A percentile compares a stretch with the other conserved stretches of the same genome.
Conservation (phyloP, 30 jellyfish, hydroid and myxozoan genomes). For the Pseudorhiza aurosa region DNA sequence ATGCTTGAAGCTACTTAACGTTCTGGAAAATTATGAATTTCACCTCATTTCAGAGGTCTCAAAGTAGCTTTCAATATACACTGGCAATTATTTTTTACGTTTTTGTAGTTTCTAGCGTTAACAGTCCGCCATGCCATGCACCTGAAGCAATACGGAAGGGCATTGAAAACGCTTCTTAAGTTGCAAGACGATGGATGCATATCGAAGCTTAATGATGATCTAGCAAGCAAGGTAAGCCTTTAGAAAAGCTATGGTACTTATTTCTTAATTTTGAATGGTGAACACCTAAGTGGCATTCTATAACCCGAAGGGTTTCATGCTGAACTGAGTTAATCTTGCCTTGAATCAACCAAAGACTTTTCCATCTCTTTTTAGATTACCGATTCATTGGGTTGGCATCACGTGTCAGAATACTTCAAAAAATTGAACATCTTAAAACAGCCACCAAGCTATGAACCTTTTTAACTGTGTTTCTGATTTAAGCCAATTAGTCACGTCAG, state of each 20-base stretch:
- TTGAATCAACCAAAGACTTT: too few relatives aligned
- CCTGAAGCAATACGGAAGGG: constrained; percentile 72
- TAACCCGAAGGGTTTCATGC: too few relatives aligned
- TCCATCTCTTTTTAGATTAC: constrained; percentile 16
- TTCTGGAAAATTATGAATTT: too few relatives aligned
- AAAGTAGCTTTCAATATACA: too few relatives aligned
- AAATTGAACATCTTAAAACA: constrained; percentile 19
- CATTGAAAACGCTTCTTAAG: constrained; percentile 77
- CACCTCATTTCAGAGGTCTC: too few relatives aligned
- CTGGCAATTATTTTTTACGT: too few relatives aligned
- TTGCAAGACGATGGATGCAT: constrained; percentile 48
- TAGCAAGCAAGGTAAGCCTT: constrained; percentile 40
- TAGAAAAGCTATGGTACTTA: not conserved
- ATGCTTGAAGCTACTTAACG: too few relatives aligned
- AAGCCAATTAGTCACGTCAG: too few relatives aligned
- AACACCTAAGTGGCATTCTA: too few relatives aligned
- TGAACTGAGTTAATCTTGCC: too few relatives aligned
- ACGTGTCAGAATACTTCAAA: constrained; percentile 26
- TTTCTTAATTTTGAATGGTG: too few relatives aligned
- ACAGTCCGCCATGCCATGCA: constrained; percentile 65
- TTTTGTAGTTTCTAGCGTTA: constrained; percentile 39
- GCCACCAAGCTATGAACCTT: constrained; percentile 62
- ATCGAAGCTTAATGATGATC: constrained; percentile 39
- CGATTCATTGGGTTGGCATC: constrained; percentile 44
- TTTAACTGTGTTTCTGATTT: constrained; percentile 18